Base-by-base conservation (phyloP, 2,888 invertebrate species). In the Morpho helenor region DNA sequence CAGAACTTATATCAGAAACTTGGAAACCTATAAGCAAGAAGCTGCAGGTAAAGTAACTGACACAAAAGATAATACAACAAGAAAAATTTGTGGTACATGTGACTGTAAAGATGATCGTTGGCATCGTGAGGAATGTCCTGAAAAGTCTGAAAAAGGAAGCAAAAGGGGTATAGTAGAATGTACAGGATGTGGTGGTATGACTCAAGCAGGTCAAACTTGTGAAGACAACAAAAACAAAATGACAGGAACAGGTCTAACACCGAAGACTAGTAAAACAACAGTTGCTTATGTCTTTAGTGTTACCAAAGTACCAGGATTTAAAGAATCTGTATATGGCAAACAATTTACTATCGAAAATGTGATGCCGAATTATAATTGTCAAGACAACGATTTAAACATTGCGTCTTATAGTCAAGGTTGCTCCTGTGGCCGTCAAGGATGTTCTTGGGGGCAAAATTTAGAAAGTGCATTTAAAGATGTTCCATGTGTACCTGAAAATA, bases 71-170 rank as follows among this genome's bases (percentile, higher is more conserved):
- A 61, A 71, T 39, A 63, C 45, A 2, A 69, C 76, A 4, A 74
- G 65, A 52, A 87, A 87, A 54, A 66, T 87, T 56, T 90, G 90
- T 64, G 90, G 90, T 40, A 66, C 70, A 16, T 90, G 90, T 72
- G 66, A 68, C 52, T 89, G 90, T 64, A 84, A 84, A 67, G 86
- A 90, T 56, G 88, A 90, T 48, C 75, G 79, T 8, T 82, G 76
- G 75, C 89, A 89, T 68, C 80, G 86, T 57, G 82, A 80, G 4
- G 69, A 69, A 6, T 86, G 87, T 66, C 83, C 82, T 8, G 75
- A 76, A 41, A 74, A 68, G 23, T 49, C 64, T 56, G 59, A 57
- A 39, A 63, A 68, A 55, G 61, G 56, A 39, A 62, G 55, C 2
- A 64, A 68, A 40, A 50, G 61, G 50, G 46, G 56, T 7, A 73